Evolutionary conservation across 1,140 invertebrate genomes (phyloP), one percentile per base, ranked within the genome.

Genomic region (Archegozetes longisetosus): DNA sequence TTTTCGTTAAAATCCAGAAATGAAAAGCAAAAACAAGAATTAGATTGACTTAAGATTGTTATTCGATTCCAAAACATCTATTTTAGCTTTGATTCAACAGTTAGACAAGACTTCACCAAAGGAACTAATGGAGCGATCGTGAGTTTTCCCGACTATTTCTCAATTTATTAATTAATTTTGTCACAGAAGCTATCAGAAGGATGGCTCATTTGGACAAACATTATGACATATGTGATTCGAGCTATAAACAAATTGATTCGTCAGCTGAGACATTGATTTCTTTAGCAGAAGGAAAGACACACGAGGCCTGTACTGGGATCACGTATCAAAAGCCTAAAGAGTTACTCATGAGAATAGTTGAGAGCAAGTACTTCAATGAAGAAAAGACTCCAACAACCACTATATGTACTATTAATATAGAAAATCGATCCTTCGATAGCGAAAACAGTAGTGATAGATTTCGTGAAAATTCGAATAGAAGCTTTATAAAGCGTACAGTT

Each of bases 251-350:
- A 67, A 75, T 84, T 9, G 80, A 81, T 59, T 80, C 81, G 65
- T 81, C 85, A 14, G 82, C 87, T 9, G 88, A 91, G 68, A 84
- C 89, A 70, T 76, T 88, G 56, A 76, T 84, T 46, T 76, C 79
- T 55, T 80, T 89, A 23, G 78, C 90, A 56, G 88, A 92, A 70
- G 84, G 82, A 1, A 85, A 84, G 66, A 81, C 80, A 14, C 85
- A 86, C 69, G 84, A 88, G 60, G 77, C 83, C 24, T 74, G 78
- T 50, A 55, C 25, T 25, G 57, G 53, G 12, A 26, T 55, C 17
- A 22, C 58, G 51, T 54, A 63, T 24, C 23, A 26, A 17, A 48
- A 62, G 24, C 13, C 55, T 23, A 62, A 61, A 25, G 57, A 62
- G 51, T 24, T 28, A 12, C 29, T 61, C 52, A 46, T 40, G n/a